Percentiles rank a stretch among this genome's conserved stretches.
These are phyloP conservation scores for Benthosema pterotum DNA, from an alignment of 2,797 vertebrate genomes.

Conservation along the genomic window DNA sequence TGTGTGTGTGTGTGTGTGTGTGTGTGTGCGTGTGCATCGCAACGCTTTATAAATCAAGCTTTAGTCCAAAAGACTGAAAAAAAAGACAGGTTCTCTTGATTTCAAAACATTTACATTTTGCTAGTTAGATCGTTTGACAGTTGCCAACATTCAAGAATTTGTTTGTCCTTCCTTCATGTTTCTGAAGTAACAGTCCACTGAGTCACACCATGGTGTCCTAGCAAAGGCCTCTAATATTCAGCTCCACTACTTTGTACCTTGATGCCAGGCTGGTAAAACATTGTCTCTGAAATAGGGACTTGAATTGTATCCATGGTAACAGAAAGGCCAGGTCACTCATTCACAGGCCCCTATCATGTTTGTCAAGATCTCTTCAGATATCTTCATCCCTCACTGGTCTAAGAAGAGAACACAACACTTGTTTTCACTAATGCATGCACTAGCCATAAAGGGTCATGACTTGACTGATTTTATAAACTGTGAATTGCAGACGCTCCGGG, in stretches of 20 bases:
- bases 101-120: no score
- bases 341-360: neutral
- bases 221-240: neutral
- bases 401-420: no score
- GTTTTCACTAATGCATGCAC: no score
- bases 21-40: no score
- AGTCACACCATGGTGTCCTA: neutral
- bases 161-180: neutral
- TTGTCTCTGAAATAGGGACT: conserved; percentile 2
- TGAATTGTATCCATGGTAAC: neutral
- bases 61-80: no score
- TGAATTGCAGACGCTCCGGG: neutral
- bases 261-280: neutral
- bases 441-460: no score
- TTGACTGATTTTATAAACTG: no score
- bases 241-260: neutral
- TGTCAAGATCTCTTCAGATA: neutral
- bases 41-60: no score
- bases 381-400: no score
- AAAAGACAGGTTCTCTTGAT: no score
- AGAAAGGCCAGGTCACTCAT: neutral
- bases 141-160: neutral
- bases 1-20: neutral
- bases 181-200: conserved; percentile 3
- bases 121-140: no score